phyloP scores from a whole-genome alignment of 2,113 vertebrate genomes.

The Poeciliopsis occidentalis region DNA sequence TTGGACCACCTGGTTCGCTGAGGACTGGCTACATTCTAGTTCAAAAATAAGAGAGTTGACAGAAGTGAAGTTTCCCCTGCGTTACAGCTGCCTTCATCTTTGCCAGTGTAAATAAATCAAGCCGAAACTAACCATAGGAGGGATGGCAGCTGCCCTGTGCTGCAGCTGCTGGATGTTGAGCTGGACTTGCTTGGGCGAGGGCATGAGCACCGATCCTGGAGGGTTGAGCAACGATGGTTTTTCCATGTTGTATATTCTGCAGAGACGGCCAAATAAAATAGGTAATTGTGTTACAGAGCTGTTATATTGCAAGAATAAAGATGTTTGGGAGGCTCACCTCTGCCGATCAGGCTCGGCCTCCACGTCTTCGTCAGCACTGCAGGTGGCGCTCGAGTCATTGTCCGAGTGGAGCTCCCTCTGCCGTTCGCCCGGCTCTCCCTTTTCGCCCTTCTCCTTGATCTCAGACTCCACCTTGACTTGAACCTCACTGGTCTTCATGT shows the following conservation, averaged over 20 bases:
- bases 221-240: constrained; percentile 90
- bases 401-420: constrained; percentile 85
- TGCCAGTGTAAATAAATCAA: constrained; percentile 40
- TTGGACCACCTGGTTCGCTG: too few species aligned
- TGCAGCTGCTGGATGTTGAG: constrained; percentile 94
- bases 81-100: constrained; percentile 8
- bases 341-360: constrained; percentile 92
- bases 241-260: constrained; percentile 88
- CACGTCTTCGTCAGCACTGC: constrained; percentile 96
- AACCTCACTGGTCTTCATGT: constrained; percentile 83
- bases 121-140: constrained; percentile 88
- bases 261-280: constrained; percentile 30
- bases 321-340: constrained; percentile 71
- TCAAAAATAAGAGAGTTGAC: not conserved
- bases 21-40: not conserved
- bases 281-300: not conserved
- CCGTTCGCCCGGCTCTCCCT: constrained; percentile 72
- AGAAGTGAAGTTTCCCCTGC: not conserved
- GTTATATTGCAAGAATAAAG: not conserved
- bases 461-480: constrained; percentile 89
- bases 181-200: constrained; percentile 86
- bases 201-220: constrained; percentile 86
- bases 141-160: constrained; percentile 92
- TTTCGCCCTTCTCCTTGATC: constrained; percentile 88
- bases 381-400: constrained; percentile 97